phyloP scores from a whole-genome alignment of 2,888 invertebrate species.

The Catotricha subobsoleta region DNA sequence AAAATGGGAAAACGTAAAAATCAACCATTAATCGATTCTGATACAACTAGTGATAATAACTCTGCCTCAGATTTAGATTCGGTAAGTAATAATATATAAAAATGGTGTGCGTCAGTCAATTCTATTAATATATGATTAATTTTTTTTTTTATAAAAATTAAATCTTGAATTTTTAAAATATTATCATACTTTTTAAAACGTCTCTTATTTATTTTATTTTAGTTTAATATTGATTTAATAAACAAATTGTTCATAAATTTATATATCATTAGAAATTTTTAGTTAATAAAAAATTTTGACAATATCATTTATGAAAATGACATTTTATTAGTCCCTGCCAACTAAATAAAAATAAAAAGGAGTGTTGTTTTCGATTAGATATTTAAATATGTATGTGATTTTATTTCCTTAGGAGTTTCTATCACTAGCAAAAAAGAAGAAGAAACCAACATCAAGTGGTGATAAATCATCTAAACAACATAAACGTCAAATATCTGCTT shows the following conservation, averaged over 20 bases:
- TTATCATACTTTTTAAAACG: no score
- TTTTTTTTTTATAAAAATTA: no score
- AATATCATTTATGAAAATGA: not conserved
- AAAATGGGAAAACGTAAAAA: constrained; percentile 69
- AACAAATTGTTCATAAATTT: no score
- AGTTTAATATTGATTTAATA: no score
- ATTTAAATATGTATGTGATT: no score
- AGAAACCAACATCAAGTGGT: constrained; percentile 35
- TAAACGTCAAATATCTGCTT: constrained; percentile 35
- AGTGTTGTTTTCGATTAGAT: no score
- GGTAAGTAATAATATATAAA: no score
- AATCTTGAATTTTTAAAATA: no score
- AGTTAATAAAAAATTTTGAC: not conserved
- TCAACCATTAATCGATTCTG: constrained; percentile 65
- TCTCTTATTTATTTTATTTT: no score
- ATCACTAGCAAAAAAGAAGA: constrained; percentile 63
- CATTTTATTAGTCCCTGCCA: not conserved
- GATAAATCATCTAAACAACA: constrained; percentile 28
- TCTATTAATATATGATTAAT: no score
- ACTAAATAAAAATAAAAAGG: not conserved
- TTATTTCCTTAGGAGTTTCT: constrained; percentile 46
- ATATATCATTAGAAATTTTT: no score
- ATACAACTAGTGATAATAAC: constrained; percentile 57
- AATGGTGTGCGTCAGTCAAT: no score
- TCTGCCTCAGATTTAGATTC: constrained; percentile 65